Conservation (phyloP, 2,888 invertebrate species). For the Scaptomyza tumidula region DNA sequence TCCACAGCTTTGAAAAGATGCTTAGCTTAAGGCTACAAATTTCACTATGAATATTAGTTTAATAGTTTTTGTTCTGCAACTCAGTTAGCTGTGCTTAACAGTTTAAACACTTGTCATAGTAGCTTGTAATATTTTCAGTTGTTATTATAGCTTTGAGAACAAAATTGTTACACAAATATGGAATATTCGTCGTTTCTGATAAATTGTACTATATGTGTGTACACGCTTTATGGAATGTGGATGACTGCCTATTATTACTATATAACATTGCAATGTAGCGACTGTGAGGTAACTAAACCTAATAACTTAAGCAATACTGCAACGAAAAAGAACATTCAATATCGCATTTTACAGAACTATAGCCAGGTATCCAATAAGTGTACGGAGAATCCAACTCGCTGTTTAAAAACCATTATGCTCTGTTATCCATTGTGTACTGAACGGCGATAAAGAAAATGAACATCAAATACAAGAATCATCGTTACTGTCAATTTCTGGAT, state of each 20-base stretch:
- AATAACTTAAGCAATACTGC: too few relatives aligned
- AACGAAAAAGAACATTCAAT: not conserved
- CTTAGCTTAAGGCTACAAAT: not conserved
- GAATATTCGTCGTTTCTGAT: not conserved
- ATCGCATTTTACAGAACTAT: not conserved
- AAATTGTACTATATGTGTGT: too few relatives aligned
- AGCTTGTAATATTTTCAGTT: not conserved
- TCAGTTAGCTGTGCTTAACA: not conserved
- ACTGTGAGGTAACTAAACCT: conserved; percentile 7
- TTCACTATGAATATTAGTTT: not conserved
- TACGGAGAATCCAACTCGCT: conserved; percentile 7
- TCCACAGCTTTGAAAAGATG: not conserved
- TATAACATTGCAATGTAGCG: conserved; percentile 10
- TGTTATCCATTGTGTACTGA: conserved; percentile 10
- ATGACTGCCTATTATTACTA: not conserved
- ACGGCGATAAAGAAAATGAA: not conserved
- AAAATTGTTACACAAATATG: conserved; percentile 8
- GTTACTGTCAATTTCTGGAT: not conserved
- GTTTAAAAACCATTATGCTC: not conserved
- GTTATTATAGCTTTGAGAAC: not conserved
- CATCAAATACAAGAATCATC: too few relatives aligned
- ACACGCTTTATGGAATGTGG: not conserved
- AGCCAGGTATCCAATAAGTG: not conserved
- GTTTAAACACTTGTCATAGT: not conserved
- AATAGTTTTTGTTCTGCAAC: not conserved